phyloP scores from a whole-genome alignment of 1,140 invertebrate genomes.

The Grapholita molesta region DNA sequence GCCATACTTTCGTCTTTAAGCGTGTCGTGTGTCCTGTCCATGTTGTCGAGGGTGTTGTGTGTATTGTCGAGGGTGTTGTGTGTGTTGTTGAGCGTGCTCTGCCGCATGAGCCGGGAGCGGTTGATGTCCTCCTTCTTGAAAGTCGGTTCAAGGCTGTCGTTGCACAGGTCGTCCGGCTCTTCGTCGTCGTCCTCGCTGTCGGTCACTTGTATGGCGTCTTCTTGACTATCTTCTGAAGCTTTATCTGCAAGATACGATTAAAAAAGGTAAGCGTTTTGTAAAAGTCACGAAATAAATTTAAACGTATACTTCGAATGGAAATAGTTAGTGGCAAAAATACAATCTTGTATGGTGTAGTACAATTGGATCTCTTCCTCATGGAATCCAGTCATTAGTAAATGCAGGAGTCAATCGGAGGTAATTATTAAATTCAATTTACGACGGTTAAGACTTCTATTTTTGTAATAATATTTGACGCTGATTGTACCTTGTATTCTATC shows the following conservation, averaged over 20 bases:
- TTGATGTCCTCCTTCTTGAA: constrained; percentile 57
- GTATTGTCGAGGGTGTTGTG: constrained; percentile 14
- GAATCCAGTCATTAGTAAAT: too few relatives aligned
- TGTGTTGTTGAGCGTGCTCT: constrained; percentile 27
- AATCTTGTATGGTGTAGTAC: too few relatives aligned
- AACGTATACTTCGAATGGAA: too few relatives aligned
- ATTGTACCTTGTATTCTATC: too few relatives aligned
- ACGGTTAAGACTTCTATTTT: too few relatives aligned
- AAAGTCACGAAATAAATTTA: not conserved
- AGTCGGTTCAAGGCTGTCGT: constrained; percentile 57
- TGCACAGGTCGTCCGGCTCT: constrained; percentile 39
- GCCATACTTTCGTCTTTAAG: constrained; percentile 14
- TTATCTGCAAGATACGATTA: not conserved
- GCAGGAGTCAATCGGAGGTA: too few relatives aligned
- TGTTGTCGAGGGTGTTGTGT: not conserved
- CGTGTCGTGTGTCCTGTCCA: constrained; percentile 17
- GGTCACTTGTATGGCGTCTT: constrained; percentile 37
- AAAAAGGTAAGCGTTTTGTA: not conserved
- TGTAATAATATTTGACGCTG: too few relatives aligned
- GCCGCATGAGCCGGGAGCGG: constrained; percentile 34
- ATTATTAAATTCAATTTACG: too few relatives aligned
- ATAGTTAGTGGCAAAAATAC: too few relatives aligned
- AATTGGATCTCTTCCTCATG: too few relatives aligned
- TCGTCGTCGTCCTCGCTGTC: constrained; percentile 51
- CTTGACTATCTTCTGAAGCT: constrained; percentile 31